phyloP scores from a whole-genome alignment of 2,888 invertebrate species.

The Odontomyia ornata region DNA sequence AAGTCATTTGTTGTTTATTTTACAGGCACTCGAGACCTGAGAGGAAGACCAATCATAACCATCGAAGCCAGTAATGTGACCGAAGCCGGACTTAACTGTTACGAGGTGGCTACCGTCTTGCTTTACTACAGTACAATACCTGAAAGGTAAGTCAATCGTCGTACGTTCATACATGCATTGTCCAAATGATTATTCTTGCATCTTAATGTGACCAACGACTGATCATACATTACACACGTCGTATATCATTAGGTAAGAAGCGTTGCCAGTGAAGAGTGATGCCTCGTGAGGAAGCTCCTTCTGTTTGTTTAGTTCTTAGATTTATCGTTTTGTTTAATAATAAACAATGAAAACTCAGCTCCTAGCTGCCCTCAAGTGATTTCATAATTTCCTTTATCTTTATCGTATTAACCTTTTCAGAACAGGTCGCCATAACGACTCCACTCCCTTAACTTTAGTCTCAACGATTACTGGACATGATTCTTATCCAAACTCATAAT shows the following conservation, averaged over 20 bases:
- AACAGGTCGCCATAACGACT: too few species aligned
- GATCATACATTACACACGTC: constrained; percentile 2
- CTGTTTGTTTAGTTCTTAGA: too few species aligned
- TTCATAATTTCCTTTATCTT: too few species aligned
- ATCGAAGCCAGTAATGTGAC: constrained; percentile 71
- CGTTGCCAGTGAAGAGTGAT: constrained; percentile 14
- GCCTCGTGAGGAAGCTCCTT: too few species aligned
- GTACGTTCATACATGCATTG: background rate
- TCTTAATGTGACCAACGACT: constrained; percentile 14
- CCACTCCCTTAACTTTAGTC: too few species aligned
- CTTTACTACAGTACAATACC: constrained; percentile 78
- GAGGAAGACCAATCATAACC: constrained; percentile 73
- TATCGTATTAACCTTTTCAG: too few species aligned
- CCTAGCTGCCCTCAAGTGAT: too few species aligned
- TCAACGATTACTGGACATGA: too few species aligned
- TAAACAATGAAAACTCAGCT: too few species aligned
- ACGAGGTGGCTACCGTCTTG: constrained; percentile 75
- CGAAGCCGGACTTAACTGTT: constrained; percentile 70
- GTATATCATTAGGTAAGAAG: constrained; percentile 2
- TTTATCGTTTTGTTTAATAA: too few species aligned
- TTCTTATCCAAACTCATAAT: background rate
- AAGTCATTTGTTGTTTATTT: constrained; percentile 56
- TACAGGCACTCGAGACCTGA: constrained; percentile 74
- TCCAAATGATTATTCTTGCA: constrained; percentile 34
- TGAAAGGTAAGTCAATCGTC: constrained; percentile 67